Evolutionary conservation across 2,113 vertebrate genomes (phyloP).

Genomic region (Verasper variegatus): DNA sequence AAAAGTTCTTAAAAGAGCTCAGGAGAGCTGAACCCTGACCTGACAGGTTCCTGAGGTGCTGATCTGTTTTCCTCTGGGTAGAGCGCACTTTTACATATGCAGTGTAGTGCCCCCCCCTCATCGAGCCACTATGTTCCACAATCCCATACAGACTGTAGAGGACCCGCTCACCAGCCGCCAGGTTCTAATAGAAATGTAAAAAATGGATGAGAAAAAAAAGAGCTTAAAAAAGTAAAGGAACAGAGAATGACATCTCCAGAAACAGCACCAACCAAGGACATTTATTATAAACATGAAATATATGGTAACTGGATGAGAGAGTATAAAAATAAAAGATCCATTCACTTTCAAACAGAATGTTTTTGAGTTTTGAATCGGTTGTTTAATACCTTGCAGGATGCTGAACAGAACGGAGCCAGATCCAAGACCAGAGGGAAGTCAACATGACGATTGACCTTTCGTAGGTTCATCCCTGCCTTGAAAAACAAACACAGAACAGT

Average conservation of each 20-base stretch:
- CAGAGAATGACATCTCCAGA: background rate
- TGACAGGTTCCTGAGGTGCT: constrained; percentile 84
- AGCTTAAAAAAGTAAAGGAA: background rate
- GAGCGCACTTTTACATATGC: constrained; percentile 95
- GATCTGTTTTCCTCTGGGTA: constrained; percentile 85
- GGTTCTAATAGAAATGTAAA: constrained; percentile 82
- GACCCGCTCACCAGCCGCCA: constrained; percentile 85
- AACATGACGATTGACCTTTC: constrained; percentile 97
- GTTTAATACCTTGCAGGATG: constrained; percentile 89
- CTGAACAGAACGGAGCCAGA: constrained; percentile 95
- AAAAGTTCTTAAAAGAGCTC: background rate
- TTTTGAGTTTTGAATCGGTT: background rate
- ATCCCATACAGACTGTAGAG: constrained; percentile 95
- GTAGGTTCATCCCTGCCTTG: constrained; percentile 93
- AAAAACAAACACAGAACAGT: constrained; percentile 12
- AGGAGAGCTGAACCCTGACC: constrained; percentile 77
- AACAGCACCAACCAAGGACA: background rate
- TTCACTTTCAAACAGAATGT: background rate
- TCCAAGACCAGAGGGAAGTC: constrained; percentile 94
- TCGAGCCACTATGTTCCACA: constrained; percentile 96
- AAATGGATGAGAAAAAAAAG: background rate
- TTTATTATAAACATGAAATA: background rate
- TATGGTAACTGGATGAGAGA: background rate
- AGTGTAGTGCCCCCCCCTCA: constrained; percentile 94
- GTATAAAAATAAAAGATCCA: background rate